phyloP scores from a whole-genome alignment of 2,888 invertebrate species.

The Lepidocyrtoides sp. region DNA sequence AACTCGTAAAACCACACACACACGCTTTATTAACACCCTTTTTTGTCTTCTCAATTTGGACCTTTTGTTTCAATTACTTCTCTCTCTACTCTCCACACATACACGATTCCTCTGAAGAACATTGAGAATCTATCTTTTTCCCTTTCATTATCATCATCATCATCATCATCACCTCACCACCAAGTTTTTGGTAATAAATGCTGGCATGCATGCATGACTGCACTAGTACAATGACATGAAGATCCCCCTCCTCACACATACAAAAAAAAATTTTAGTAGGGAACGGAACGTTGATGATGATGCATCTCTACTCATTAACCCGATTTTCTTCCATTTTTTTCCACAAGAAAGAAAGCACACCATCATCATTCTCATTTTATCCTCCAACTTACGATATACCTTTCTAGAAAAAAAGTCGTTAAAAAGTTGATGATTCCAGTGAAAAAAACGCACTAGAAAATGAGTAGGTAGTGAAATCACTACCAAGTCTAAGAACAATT shows the following conservation, averaged over 20 bases:
- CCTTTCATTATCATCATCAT: constrained; percentile 5
- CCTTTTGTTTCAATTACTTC: constrained; percentile 52
- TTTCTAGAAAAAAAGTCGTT: background rate
- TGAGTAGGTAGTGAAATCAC: background rate
- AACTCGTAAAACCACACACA: constrained; percentile 44
- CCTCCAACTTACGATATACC: background rate
- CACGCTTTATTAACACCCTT: too few species aligned
- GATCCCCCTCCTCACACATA: background rate
- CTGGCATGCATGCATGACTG: constrained; percentile 31
- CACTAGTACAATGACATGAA: constrained; percentile 32
- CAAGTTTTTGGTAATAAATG: constrained; percentile 18
- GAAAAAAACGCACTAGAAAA: too few species aligned
- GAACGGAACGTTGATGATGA: too few species aligned
- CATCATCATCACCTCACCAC: background rate
- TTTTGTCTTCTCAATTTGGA: background rate
- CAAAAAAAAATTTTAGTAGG: too few species aligned
- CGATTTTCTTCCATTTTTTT: background rate
- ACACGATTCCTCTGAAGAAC: constrained; percentile 6
- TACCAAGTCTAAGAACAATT: background rate
- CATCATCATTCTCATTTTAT: too few species aligned
- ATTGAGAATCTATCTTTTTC: background rate
- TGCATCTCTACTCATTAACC: constrained; percentile 38
- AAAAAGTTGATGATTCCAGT: background rate
- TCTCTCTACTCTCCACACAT: too few species aligned
- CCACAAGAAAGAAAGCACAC: background rate